Percentiles rank a stretch among this genome's conserved stretches.
These are phyloP conservation scores for Pelobates cultripes DNA, from an alignment of 2,797 vertebrate species.

Conservation along the genomic window DNA sequence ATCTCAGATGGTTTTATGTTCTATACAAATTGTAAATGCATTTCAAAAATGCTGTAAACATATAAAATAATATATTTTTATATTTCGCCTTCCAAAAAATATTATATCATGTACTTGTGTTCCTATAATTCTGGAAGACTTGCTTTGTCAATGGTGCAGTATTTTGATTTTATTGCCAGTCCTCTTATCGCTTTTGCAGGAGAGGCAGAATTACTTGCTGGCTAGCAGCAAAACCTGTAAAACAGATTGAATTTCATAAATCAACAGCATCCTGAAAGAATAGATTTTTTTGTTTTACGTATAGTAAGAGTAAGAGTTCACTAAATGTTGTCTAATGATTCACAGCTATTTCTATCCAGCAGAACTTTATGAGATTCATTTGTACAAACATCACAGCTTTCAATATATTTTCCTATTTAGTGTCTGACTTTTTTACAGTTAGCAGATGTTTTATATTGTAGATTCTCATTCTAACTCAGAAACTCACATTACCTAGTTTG, in stretches of 20 bases:
- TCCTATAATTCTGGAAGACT: constrained; percentile 5
- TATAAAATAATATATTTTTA: not conserved
- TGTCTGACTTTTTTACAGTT: constrained; percentile 64
- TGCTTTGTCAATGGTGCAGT: not conserved
- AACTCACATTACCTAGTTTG: constrained; percentile 31
- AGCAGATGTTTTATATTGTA: constrained; percentile 68
- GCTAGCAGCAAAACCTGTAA: not conserved
- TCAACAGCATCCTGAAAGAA: constrained; percentile 4
- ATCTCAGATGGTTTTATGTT: not conserved
- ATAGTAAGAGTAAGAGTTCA: constrained; percentile 6
- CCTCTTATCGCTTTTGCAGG: not conserved
- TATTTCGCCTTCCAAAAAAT: not conserved
- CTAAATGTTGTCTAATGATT: constrained; percentile 26
- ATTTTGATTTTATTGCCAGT: constrained; percentile 4
- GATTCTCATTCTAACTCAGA: constrained; percentile 53
- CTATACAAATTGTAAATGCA: not conserved
- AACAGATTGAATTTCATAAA: not conserved
- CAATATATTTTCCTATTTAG: constrained; percentile 61
- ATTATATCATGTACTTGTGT: not conserved
- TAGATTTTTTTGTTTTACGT: constrained; percentile 21
- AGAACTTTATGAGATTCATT: constrained; percentile 68
- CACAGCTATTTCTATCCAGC: constrained; percentile 57
- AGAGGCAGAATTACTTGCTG: not conserved
- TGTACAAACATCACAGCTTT: constrained; percentile 62
- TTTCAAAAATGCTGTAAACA: not conserved